Evolutionary conservation across 2,113 vertebrate genomes (phyloP), one percentile per base, ranked within the genome.

Genomic region (Thomomys bottae): DNA sequence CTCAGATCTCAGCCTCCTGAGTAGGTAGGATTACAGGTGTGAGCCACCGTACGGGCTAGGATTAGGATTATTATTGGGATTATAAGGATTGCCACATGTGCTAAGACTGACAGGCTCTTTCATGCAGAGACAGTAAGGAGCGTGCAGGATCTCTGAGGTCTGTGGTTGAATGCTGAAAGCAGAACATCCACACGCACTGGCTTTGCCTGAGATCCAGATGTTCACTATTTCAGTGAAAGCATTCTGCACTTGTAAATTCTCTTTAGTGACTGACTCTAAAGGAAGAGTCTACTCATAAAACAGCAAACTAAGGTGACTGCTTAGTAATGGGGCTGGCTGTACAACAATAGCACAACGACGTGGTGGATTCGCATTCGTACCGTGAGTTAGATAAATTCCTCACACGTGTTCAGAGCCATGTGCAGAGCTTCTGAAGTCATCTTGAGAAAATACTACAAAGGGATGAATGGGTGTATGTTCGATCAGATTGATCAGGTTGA

Each of bases 311-410:
- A 93, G 66, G 78, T 81, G 66, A 89, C 17, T 91, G 85, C 57
- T 96, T 92, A 92, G 71, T 66, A 72, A 59, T 70, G 67, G 88
- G 40, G 61, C 80, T 71, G 68, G 92, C 66, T 87, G 67, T 93
- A 64, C 59, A 94, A 67, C 72, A 75, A 87, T 95, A 64, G 92
- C 89, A 84, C 76, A 95, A 92, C 88, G 61, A 96, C 92, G 91
- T 72, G 92, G 84, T 78, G 75, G 26, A 79, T 96, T 96, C 96
- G 61, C 38, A 86, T 92, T 34, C 36, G 11, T 90, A 82, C 54
- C 63, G 94, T 64, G 96, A 92, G 93, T 94, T 94, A 88, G 18
- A 83, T 95, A 90, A 78, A 34, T 96, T 96, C 92, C 94, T 85
- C 54, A 95, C 82, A 88, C 90, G 78, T 79, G 63, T 91, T 84